Evolutionary conservation across 2,113 vertebrate species (phyloP), one percentile per base, ranked within the genome.

Genomic region (Leuciscus idus): DNA sequence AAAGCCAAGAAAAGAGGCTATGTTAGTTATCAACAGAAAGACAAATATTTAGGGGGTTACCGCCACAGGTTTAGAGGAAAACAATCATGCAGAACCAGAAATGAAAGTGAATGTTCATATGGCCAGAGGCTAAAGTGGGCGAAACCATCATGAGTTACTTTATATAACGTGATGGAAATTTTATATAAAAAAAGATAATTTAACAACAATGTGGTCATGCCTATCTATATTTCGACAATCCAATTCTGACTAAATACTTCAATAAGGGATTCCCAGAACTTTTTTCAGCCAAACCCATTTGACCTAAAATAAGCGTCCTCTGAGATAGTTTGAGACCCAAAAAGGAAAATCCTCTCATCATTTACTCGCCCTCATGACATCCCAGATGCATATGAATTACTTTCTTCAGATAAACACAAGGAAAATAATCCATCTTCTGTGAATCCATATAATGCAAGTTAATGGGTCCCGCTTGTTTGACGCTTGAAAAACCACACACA

Each of bases 61-160:
- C 7, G 0, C 12, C 30, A 64, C 10, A 46, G 36, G 39, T 9
- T 36, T 1, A 70, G 28, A 55, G 48, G 23, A n/a, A 57, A 36
- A 26, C 3, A 15, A 72, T 4, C 66, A 83, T 83, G 81, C 64
- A 83, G 55, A 21, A 83, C 13, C 23, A 73, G 46, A 83, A 39
- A 68, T n/a, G 23, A 73, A 83, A 83, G 28, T n/a, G 28, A 68
- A 43, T 61, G 9, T 62, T 80, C 6, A 68, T 17, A 55, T 36
- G 11, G 64, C 11, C 19, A 19, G 11, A 11, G 43, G 23, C 21
- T 19, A 62, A 12, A n/a, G 59, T 52, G 80, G 46, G 80, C 2
- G 4, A 28, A 64, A 81, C 26, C 11, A 28, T 30, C 43, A 68
- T 21, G 23, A 43, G 33, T 28, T 9, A 46, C n/a, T 75, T 75